Evolutionary conservation across 2,888 invertebrate genomes (phyloP).

Genomic region (Monochamus alternatus): DNA sequence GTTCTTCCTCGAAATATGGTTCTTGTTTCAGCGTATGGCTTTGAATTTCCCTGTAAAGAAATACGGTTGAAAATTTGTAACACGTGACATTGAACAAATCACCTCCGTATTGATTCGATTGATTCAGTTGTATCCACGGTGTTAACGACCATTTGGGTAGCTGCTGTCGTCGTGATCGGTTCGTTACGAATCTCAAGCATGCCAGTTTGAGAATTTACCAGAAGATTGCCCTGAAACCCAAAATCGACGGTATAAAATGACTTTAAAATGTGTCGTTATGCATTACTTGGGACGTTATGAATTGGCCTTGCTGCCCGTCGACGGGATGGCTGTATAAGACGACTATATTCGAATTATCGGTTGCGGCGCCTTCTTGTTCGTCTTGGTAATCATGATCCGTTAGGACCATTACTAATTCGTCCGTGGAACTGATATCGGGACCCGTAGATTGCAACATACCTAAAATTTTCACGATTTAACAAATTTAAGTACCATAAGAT

Average conservation of each 20-base stretch:
- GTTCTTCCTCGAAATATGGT: constrained; percentile 59
- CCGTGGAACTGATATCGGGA: constrained; percentile 72
- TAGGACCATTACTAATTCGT: constrained; percentile 78
- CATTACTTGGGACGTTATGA: constrained; percentile 67
- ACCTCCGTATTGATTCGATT: constrained; percentile 70
- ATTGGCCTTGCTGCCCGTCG: constrained; percentile 74
- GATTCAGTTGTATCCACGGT: constrained; percentile 64
- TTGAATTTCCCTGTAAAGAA: constrained; percentile 44
- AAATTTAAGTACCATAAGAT: not conserved
- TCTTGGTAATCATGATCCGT: constrained; percentile 75
- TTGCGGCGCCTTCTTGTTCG: constrained; percentile 60
- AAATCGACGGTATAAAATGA: constrained; percentile 10
- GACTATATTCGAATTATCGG: constrained; percentile 77
- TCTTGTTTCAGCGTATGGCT: constrained; percentile 62
- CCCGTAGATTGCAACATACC: constrained; percentile 66
- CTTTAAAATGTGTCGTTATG: not conserved
- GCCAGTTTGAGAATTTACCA: constrained; percentile 69
- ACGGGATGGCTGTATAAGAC: constrained; percentile 78
- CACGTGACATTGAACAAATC: constrained; percentile 54
- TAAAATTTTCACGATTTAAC: constrained; percentile 54
- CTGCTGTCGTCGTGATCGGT: constrained; percentile 54
- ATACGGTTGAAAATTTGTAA: not conserved
- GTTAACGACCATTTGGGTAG: constrained; percentile 59
- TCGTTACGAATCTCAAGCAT: constrained; percentile 67
- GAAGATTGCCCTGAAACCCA: constrained; percentile 66